phyloP scores from a whole-genome alignment of 1,140 invertebrate species.

The Steinernema feltiae region DNA sequence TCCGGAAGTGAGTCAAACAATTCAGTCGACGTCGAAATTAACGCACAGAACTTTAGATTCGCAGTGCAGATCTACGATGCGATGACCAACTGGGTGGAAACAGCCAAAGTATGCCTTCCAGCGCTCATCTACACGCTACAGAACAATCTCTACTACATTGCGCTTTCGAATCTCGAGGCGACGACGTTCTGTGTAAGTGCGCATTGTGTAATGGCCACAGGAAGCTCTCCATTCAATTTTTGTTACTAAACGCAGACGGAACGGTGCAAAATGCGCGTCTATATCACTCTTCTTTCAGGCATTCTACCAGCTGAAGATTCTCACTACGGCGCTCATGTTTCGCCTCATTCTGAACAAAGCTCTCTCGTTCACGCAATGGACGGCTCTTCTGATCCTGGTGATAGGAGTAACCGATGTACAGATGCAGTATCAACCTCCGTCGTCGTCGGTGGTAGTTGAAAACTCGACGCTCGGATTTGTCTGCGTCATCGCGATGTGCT shows the following conservation, averaged over 20 bases:
- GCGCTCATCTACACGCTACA: slow-evolving; percentile 41
- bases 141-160: slow-evolving; percentile 42
- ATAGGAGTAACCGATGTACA: slow-evolving; percentile 48
- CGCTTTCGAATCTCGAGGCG: slow-evolving; percentile 30
- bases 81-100: background rate
- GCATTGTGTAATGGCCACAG: background rate
- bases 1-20: slow-evolving; percentile 27
- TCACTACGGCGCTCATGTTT: slow-evolving; percentile 54
- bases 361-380: slow-evolving; percentile 46
- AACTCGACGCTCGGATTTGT: slow-evolving; percentile 44
- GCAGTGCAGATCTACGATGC: background rate
- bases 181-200: slow-evolving; percentile 40
- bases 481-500: slow-evolving; percentile 51
- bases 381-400: slow-evolving; percentile 42
- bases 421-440: slow-evolving; percentile 48
- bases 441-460: slow-evolving; percentile 32
- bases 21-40: no score
- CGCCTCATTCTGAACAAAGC: slow-evolving; percentile 38
- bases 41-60: background rate
- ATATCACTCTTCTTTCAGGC: no score
- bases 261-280: no score
- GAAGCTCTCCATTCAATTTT: no score
- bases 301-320: slow-evolving; percentile 53
- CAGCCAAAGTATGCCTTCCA: slow-evolving; percentile 23
- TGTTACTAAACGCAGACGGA: no score